Conservation (phyloP, 2,888 invertebrate genomes). For the Eulithis prunata region DNA sequence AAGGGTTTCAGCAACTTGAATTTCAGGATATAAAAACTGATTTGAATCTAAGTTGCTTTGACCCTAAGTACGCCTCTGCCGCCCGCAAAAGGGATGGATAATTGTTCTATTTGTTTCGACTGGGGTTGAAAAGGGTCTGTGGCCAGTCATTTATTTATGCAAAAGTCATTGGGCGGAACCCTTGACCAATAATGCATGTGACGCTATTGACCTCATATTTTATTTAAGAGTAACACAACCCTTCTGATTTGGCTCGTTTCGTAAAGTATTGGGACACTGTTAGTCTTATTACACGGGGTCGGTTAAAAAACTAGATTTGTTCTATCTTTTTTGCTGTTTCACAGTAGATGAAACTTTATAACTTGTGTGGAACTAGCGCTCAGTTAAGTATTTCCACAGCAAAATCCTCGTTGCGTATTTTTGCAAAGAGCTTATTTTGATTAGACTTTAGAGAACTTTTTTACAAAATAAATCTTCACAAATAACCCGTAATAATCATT, state of each 20-base stretch:
- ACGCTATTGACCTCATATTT: conserved; percentile 38
- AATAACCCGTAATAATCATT: no score
- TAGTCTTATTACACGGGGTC: background rate
- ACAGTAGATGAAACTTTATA: no score
- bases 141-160: conserved; percentile 70
- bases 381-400: no score
- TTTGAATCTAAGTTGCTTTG: background rate
- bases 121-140: conserved; percentile 66
- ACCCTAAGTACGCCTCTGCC: conserved; percentile 10
- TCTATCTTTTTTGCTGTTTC: no score
- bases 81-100: conserved; percentile 61
- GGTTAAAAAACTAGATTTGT: no score
- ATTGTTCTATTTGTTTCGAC: conserved; percentile 76
- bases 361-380: no score
- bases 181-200: conserved; percentile 43
- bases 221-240: conserved; percentile 37
- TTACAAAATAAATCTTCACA: no score
- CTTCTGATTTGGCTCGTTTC: conserved; percentile 34
- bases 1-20: background rate
- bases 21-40: background rate
- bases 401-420: no score
- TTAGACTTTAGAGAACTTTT: no score
- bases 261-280: background rate
- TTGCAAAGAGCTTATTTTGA: no score
- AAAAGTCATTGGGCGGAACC: conserved; percentile 49